These are phyloP conservation scores for Zaprionus ghesquierei DNA, from an alignment of 1,140 invertebrate genomes.

Conservation along the genomic window DNA sequence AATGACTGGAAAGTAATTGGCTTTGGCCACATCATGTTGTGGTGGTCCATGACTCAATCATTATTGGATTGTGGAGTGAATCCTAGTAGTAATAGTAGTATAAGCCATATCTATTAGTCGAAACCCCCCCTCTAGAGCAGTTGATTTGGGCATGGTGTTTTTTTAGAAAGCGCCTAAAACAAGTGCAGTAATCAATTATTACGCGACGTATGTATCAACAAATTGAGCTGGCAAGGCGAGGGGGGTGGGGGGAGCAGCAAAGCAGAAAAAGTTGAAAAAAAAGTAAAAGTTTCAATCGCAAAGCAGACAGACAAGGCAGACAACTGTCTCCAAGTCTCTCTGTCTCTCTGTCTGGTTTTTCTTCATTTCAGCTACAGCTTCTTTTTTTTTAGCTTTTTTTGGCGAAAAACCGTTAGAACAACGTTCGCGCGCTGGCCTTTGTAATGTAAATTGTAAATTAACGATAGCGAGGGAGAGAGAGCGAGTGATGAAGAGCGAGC, in stretches of 20 bases:
- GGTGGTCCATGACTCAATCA: neutral
- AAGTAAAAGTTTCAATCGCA: slow-evolving; percentile 57
- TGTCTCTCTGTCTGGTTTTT: neutral
- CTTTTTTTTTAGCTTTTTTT: slow-evolving; percentile 17
- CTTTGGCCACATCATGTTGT: neutral
- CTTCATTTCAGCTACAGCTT: neutral
- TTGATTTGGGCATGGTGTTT: slow-evolving; percentile 21
- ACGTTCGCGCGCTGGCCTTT: slow-evolving; percentile 37
- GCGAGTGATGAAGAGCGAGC: neutral
- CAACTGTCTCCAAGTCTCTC: neutral
- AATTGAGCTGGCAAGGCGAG: slow-evolving; percentile 30
- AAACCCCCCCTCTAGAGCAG: too few species aligned
- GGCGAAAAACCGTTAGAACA: slow-evolving; percentile 70
- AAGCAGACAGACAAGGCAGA: neutral
- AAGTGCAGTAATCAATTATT: slow-evolving; percentile 77
- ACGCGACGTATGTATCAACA: slow-evolving; percentile 45
- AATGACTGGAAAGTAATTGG: neutral
- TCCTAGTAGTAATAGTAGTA: too few species aligned
- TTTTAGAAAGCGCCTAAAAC: slow-evolving; percentile 76
- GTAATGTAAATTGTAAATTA: slow-evolving; percentile 46
- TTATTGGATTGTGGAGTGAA: neutral
- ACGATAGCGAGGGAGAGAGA: slow-evolving; percentile 5
- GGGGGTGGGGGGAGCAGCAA: neutral
- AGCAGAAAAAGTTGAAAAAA: slow-evolving; percentile 20
- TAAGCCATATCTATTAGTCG: neutral